Percentiles rank a stretch among this genome's conserved stretches.
Conservation (phyloP, 2,797 vertebrate genomes). For the Carduelis carduelis region DNA sequence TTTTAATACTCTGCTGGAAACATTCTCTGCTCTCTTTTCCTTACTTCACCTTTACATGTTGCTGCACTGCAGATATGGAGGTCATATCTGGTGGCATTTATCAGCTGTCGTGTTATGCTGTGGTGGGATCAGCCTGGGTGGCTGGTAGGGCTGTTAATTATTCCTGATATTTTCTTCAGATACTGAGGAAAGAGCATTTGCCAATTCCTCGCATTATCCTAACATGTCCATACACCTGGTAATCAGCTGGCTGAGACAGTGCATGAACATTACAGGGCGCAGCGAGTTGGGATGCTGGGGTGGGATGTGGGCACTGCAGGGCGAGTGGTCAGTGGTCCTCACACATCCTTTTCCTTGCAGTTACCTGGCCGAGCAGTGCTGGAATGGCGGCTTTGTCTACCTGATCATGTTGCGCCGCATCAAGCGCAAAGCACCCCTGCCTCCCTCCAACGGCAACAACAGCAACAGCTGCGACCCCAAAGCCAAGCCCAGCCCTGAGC, state of each 20-base stretch:
- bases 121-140: not conserved
- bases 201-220: rapidly evolving
- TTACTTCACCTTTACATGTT: not conserved
- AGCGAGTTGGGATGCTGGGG: rapidly evolving
- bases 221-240: rapidly evolving
- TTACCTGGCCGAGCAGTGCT: constrained; percentile 97
- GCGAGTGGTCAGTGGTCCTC: rapidly evolving
- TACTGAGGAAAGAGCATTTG: not conserved
- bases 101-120: rapidly evolving
- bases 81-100: not conserved
- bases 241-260: not conserved
- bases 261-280: rapidly evolving
- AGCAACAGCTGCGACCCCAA: constrained; percentile 70
- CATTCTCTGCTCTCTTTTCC: not conserved
- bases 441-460: constrained; percentile 80
- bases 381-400: constrained; percentile 94
- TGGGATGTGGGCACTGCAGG: rapidly evolving
- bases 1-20: not conserved
- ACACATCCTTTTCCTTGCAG: constrained; percentile 64
- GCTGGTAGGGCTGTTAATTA: not conserved
- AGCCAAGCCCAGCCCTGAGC: constrained; percentile 63
- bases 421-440: constrained; percentile 89
- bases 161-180: not conserved
- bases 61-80: not conserved
- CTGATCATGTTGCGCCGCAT: constrained; percentile 96